Conservation (phyloP, 2,888 invertebrate species). For the Chalcis sispes region DNA sequence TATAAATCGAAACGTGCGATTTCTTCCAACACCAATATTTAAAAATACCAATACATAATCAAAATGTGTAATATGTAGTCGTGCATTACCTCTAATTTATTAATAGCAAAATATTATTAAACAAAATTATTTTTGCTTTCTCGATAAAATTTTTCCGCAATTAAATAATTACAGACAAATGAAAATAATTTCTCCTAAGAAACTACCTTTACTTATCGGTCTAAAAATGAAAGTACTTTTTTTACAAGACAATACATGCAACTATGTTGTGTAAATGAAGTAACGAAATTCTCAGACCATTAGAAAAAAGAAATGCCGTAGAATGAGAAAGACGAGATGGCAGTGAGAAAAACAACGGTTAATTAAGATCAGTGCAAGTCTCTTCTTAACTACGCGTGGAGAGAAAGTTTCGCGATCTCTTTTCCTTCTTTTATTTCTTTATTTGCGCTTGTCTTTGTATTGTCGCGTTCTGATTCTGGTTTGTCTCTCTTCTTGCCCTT, state of each 20-base stretch:
- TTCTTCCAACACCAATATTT: too few species aligned
- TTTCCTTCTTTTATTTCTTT: constrained; percentile 25
- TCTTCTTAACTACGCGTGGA: constrained; percentile 38
- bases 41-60: too few species aligned
- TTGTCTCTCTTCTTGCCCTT: not conserved
- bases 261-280: constrained; percentile 57
- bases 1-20: too few species aligned
- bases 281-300: constrained; percentile 53
- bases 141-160: not conserved
- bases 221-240: constrained; percentile 53
- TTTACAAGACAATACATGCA: constrained; percentile 36
- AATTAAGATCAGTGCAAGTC: constrained; percentile 59
- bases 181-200: not conserved
- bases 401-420: constrained; percentile 62
- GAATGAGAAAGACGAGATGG: constrained; percentile 33
- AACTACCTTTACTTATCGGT: not conserved
- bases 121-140: too few species aligned
- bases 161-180: constrained; percentile 16
- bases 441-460: not conserved
- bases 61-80: too few species aligned
- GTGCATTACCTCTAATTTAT: too few species aligned
- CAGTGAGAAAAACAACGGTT: constrained; percentile 56
- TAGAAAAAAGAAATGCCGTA: constrained; percentile 17
- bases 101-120: too few species aligned
- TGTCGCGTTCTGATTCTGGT: not conserved